phyloP scores from a whole-genome alignment of 2,888 invertebrate species.

The Hipparchia sbordonii region DNA sequence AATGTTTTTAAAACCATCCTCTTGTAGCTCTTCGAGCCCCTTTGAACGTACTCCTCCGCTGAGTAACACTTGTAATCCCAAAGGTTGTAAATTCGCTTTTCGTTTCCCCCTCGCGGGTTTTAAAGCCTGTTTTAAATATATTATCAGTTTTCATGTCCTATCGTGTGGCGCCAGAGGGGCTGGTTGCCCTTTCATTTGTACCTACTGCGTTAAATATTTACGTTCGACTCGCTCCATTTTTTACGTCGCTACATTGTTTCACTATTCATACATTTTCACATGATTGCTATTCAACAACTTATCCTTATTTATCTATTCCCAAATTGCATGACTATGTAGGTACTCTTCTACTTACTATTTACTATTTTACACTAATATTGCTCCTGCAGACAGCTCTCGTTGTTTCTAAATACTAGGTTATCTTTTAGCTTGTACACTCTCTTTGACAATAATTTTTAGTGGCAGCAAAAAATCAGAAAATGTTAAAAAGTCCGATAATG shows the following conservation, averaged over 20 bases:
- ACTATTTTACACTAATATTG: too few relatives aligned
- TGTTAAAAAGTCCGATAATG: too few relatives aligned
- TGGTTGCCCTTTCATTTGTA: constrained; percentile 59
- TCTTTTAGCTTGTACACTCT: too few relatives aligned
- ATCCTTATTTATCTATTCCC: neutral
- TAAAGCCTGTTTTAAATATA: constrained; percentile 75
- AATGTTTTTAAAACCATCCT: constrained; percentile 20
- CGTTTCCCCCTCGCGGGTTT: constrained; percentile 62
- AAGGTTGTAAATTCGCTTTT: constrained; percentile 69
- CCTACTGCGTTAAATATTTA: constrained; percentile 59
- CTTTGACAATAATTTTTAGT: too few relatives aligned
- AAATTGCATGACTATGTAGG: too few relatives aligned
- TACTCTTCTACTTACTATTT: too few relatives aligned
- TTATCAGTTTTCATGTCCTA: constrained; percentile 75
- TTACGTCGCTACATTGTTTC: constrained; percentile 46
- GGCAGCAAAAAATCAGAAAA: too few relatives aligned
- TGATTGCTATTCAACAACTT: neutral
- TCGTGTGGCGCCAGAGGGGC: constrained; percentile 74
- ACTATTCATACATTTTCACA: constrained; percentile 37
- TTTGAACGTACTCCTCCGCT: constrained; percentile 31
- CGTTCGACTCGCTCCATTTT: constrained; percentile 56
- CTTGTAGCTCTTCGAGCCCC: constrained; percentile 43
- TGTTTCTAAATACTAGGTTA: too few relatives aligned
- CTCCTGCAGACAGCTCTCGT: too few relatives aligned
- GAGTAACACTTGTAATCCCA: constrained; percentile 58